Base-by-base conservation (phyloP, 2,113 vertebrate genomes). In the Psephotus haematonotus region DNA sequence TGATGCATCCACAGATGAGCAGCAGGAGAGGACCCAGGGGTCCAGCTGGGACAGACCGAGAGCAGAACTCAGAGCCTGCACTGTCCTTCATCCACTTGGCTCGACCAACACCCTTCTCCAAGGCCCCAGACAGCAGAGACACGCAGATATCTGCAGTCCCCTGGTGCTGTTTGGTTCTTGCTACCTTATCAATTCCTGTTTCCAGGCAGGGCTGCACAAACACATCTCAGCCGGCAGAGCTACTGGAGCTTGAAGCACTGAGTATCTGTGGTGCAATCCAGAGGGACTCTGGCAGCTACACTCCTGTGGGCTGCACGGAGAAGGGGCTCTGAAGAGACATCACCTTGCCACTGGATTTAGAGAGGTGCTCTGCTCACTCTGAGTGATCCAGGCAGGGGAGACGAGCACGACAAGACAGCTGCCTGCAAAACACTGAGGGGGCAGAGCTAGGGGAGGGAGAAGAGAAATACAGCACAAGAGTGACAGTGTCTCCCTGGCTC, bases 221-320 rank as follows among this genome's bases (percentile, higher is more conserved):
- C 86, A 63, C 6, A 0, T 69, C 74, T 83, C 85, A 91, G 90
- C 90, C 14, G 1, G 89, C 74, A 85, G 90, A 93, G 86, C 75
- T 82, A 69, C 44, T 3, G 0, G 63, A 96, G 88, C 92, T 63
- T 81, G 81, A 93, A 96, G 88, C 55, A 59, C 78, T 13, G 74
- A 82, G 52, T 39, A 53, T 88, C 92, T 90, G 77, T 91, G 96
- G 88, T 97, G 94, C 95, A 96, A 91, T 89, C 95, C 92, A 94
- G 86, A 90, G 94, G 87, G 94, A 96, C 94, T 55, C 68, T 0
- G 69, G 75, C 88, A 92, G 63, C 78, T 29, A 86, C 68, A 55
- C 57, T 96, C 74, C 80, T 67, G 81, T 44, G 78, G 78, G 75
- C 65, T 93, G 79, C 82, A 65, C 1, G 2, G 69, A 67, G 47